Base-by-base conservation (phyloP, 1,140 invertebrate species). In the Rhysida immarginata region DNA sequence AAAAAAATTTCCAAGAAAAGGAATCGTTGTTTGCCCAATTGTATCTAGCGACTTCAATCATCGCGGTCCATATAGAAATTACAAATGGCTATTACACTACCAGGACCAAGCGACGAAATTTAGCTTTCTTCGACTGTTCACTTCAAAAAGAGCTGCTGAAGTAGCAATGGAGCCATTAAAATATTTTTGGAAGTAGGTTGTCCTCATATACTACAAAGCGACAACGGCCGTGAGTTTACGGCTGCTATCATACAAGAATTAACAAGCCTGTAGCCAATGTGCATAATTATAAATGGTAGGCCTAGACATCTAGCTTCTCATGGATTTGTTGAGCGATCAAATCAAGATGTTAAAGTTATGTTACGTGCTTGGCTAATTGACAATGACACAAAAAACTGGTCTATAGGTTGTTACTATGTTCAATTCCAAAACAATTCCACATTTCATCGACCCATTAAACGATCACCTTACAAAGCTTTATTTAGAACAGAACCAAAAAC, bases 211-310 rank as follows among this genome's bases (percentile, higher is more conserved):
- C 62, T 62, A 41, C 58, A 63, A 56, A 62, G 35, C 45, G 66
- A 62, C 44, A 56, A 59, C 41, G 54, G 42, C 54, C 60, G 59
- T 60, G 61, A 64, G 55, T 55, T 60, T 54, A 35, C 62, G 13
- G 60, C 67, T 49, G 57, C 63, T 60, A 58, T 72, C 52, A 64
- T 71, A n/a, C 25, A 61, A 24, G 60, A 70, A 29, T 58, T 69
- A 51, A 58, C 58, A 20, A 21, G 8, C 0, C 46, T 69, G 25
- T 70, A 66, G 63, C 58, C 63, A 50, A 51, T 53, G 2, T 62
- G 13, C 14, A 46, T 43, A 56, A 53, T 35, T 48, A 27, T 59
- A 58, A 53, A 63, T 59, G 60, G 63, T 27, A 52, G 48, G 27
- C 63, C 64, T 42, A 29, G 60, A 56, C 59, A 64, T 58, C 59